These are phyloP conservation scores for Stigmatopora argus DNA, from an alignment of 2,113 vertebrate genomes.

Conservation along the genomic window DNA sequence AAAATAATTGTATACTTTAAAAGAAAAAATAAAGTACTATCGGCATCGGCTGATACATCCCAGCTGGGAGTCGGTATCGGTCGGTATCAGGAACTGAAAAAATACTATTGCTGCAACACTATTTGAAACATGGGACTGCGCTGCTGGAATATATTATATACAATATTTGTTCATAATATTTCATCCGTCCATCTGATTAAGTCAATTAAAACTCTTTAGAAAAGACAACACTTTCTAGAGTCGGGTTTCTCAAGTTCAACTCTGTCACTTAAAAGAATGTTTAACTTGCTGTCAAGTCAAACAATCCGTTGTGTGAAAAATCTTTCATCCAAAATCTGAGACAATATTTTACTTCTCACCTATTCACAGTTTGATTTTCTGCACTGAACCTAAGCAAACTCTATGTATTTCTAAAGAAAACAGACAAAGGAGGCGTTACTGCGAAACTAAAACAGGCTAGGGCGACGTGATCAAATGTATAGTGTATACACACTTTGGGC, in stretches of 20 bases:
- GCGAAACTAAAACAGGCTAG: conserved; percentile 18
- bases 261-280: conserved; percentile 23
- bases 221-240: conserved; percentile 46
- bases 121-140: conserved; percentile 12
- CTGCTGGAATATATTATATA: conserved; percentile 11
- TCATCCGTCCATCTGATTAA: conserved; percentile 37
- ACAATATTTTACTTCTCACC: conserved; percentile 51
- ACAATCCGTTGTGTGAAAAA: conserved; percentile 33
- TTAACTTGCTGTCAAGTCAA: conserved; percentile 49
- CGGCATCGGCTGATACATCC: too few species aligned
- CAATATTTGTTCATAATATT: neutral
- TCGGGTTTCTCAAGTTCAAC: conserved; percentile 24
- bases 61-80: too few species aligned
- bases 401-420: conserved; percentile 18
- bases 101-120: too few species aligned
- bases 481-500: conserved; percentile 13
- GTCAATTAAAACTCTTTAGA: conserved; percentile 42
- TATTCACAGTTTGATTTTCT: conserved; percentile 33
- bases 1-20: too few species aligned
- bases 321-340: conserved; percentile 32
- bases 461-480: conserved; percentile 16
- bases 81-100: too few species aligned
- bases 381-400: conserved; percentile 26
- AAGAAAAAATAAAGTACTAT: too few species aligned
- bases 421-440: conserved; percentile 20